Evolutionary conservation across 2,113 vertebrate genomes (phyloP).

Genomic region (Gasterosteus nipponicus): DNA sequence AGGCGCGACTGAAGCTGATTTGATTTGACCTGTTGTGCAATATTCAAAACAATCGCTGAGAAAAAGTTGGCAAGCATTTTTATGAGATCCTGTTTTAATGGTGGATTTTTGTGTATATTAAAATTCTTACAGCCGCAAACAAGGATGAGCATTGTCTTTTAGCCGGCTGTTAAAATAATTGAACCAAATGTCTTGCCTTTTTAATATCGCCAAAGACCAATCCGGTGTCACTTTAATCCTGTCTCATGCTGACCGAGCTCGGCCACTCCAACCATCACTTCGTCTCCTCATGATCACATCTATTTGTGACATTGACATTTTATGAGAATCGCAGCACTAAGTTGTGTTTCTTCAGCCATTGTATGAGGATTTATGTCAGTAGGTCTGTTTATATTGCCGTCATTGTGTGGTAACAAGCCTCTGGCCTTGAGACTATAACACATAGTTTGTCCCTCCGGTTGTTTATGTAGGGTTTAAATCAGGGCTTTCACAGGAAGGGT

Average conservation of each 20-base stretch:
- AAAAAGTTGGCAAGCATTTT: constrained; percentile 14
- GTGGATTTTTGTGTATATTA: not conserved
- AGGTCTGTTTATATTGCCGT: constrained; percentile 58
- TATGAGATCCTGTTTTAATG: constrained; percentile 9
- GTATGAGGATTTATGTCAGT: constrained; percentile 61
- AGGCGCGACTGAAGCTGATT: constrained; percentile 42
- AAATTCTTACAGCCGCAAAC: not conserved
- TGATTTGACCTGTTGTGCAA: constrained; percentile 46
- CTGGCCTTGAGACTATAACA: constrained; percentile 63
- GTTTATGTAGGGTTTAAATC: constrained; percentile 64
- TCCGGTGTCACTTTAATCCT: not conserved
- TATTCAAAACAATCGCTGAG: constrained; percentile 16
- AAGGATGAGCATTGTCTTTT: not conserved
- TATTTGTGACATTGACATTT: not conserved
- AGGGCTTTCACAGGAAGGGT: constrained; percentile 65
- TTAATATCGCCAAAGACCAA: not conserved
- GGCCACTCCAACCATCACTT: not conserved
- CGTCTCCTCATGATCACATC: not conserved
- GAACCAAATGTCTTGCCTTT: not conserved
- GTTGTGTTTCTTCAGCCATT: constrained; percentile 47
- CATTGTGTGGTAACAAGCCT: constrained; percentile 62
- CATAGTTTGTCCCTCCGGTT: constrained; percentile 56
- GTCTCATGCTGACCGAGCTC: not conserved
- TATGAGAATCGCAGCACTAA: not conserved
- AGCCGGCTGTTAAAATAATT: not conserved